These are phyloP conservation scores for Agrotis clavis DNA, from an alignment of 2,888 invertebrate species.

Conservation along the genomic window DNA sequence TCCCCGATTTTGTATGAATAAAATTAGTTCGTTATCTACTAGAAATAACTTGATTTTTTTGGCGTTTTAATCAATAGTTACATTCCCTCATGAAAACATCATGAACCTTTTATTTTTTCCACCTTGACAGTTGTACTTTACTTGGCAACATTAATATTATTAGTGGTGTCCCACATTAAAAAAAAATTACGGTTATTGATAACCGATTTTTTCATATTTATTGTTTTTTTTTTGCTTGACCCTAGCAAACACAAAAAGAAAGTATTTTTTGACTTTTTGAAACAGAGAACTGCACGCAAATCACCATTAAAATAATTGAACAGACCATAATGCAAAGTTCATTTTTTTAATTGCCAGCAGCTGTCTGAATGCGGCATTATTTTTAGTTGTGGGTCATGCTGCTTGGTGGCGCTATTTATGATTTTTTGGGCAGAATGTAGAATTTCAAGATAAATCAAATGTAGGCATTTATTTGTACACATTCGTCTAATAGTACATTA, in stretches of 20 bases:
- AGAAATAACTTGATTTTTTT: neutral
- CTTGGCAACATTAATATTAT: slow-evolving; percentile 29
- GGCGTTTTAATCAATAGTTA: too few relatives aligned
- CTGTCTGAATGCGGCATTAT: neutral
- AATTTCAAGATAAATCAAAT: too few relatives aligned
- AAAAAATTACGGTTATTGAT: slow-evolving; percentile 21
- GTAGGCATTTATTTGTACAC: too few relatives aligned
- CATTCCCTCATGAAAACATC: too few relatives aligned
- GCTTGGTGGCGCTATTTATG: neutral
- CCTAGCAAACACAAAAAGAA: neutral
- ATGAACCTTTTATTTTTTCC: neutral
- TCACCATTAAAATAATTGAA: neutral
- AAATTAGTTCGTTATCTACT: too few relatives aligned
- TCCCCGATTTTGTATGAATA: neutral
- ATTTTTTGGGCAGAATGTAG: neutral
- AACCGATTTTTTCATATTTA: neutral
- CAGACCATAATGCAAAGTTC: neutral
- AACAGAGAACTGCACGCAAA: neutral
- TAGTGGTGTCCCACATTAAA: slow-evolving; percentile 11
- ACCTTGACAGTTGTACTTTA: neutral
- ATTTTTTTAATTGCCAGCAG: neutral
- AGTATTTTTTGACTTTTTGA: neutral
- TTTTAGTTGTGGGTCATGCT: neutral
- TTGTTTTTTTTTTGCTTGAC: neutral
- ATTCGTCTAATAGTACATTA: neutral